These are phyloP conservation scores for Rhineura floridana DNA, from an alignment of 2,113 vertebrate genomes.

Conservation along the genomic window DNA sequence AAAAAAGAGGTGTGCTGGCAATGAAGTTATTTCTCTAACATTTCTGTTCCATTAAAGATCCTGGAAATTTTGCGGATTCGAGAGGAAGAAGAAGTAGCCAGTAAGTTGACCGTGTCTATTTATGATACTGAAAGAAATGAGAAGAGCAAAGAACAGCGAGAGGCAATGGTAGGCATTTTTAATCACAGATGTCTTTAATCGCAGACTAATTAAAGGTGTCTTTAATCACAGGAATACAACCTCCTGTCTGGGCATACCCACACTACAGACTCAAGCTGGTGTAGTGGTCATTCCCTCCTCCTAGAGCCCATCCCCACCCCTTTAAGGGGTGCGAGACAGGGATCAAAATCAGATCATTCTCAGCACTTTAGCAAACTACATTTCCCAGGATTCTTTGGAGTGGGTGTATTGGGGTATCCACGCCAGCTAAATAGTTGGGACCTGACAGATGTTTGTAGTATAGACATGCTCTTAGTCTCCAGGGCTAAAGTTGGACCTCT, in stretches of 20 bases:
- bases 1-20: neutral
- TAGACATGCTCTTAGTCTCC: neutral
- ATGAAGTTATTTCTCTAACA: neutral
- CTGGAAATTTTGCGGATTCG: conserved; percentile 76
- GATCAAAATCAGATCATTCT: neutral
- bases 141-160: conserved; percentile 58
- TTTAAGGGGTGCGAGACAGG: no score
- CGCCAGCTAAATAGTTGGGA: neutral
- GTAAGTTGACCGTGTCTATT: conserved; percentile 73
- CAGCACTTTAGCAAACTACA: no score
- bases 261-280: no score
- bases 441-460: neutral
- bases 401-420: neutral
- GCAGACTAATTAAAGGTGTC: no score
- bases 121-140: conserved; percentile 75
- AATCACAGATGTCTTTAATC: neutral
- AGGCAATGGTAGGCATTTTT: conserved; percentile 74
- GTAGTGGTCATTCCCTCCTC: neutral
- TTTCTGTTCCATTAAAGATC: conserved; percentile 72
- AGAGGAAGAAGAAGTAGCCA: conserved; percentile 72
- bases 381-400: no score
- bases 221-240: no score
- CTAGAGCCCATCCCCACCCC: no score
- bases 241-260: no score
- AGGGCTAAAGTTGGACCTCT: neutral